Percentiles rank a stretch among this genome's conserved stretches.
Evolutionary conservation across 2,113 vertebrate genomes (phyloP).

Genomic region (Tringa solitaria): DNA sequence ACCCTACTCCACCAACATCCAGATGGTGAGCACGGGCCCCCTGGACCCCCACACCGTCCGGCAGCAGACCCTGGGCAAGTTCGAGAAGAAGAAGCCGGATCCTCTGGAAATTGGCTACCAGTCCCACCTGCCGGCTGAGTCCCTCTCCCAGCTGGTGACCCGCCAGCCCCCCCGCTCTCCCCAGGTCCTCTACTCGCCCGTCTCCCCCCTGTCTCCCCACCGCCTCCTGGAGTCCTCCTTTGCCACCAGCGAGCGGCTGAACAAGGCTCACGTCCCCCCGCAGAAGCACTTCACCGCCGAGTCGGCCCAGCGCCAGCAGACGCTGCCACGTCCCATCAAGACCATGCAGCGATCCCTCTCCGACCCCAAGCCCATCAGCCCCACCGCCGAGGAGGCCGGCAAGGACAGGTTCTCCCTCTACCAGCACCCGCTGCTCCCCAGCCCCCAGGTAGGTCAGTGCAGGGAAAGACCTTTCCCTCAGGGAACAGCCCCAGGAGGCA

Average conservation of each 20-base stretch:
- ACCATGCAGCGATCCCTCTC: conserved; percentile 97
- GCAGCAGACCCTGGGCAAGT: conserved; percentile 83
- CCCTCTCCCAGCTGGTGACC: conserved; percentile 86
- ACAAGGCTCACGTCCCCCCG: conserved; percentile 95
- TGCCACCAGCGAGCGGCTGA: conserved; percentile 91
- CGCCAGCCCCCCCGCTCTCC: conserved; percentile 95
- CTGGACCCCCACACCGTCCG: conserved; percentile 75
- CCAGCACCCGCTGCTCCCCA: conserved; percentile 87
- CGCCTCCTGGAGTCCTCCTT: conserved; percentile 94
- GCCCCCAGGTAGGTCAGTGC: conserved; percentile 85
- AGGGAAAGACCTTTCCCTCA: background rate
- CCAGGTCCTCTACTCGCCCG: conserved; percentile 96
- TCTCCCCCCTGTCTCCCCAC: conserved; percentile 94
- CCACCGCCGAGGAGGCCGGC: conserved; percentile 90
- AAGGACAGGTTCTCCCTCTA: conserved; percentile 94
- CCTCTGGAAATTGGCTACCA: conserved; percentile 95
- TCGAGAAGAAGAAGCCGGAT: conserved; percentile 94
- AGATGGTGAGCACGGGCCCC: conserved; percentile 85
- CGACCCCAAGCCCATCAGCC: conserved; percentile 97
- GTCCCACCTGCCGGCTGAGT: conserved; percentile 86
- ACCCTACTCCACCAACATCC: conserved; percentile 91
- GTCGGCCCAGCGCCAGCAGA: conserved; percentile 88
- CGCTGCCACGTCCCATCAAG: conserved; percentile 93
- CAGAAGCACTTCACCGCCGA: conserved; percentile 93
- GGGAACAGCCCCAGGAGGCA: background rate